Evolutionary conservation across 2,113 vertebrate genomes (phyloP).

Genomic region (Chelonoidis abingdonii): DNA sequence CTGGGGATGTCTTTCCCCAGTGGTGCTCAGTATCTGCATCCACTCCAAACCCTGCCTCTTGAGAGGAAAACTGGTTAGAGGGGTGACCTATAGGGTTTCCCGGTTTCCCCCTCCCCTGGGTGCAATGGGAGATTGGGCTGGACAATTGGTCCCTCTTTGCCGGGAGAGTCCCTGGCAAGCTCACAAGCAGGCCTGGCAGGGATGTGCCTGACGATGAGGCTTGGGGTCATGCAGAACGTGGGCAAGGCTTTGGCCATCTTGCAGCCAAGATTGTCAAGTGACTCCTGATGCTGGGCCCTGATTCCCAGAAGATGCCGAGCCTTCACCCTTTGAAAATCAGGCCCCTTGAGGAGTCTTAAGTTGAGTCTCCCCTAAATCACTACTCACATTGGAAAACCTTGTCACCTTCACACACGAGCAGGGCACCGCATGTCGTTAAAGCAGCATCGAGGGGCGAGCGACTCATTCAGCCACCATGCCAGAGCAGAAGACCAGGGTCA

Average conservation of each 20-base stretch:
- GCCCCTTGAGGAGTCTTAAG: neutral
- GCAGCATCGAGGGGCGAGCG: accelerated
- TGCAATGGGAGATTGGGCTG: neutral
- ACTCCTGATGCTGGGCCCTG: neutral
- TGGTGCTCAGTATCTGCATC: neutral
- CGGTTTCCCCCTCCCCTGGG: neutral
- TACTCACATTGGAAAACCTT: too few relatives aligned
- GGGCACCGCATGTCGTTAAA: neutral
- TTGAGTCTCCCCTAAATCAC: neutral
- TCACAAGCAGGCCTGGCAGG: neutral
- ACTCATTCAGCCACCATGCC: neutral
- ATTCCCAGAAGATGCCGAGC: neutral
- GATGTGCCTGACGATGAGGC: too few relatives aligned
- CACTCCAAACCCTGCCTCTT: neutral
- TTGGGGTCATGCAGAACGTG: too few relatives aligned
- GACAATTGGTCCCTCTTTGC: neutral
- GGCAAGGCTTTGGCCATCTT: too few relatives aligned
- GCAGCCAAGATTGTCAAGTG: too few relatives aligned
- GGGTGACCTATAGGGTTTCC: neutral
- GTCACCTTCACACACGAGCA: neutral
- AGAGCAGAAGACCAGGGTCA: neutral
- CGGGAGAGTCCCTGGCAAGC: neutral
- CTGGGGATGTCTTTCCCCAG: neutral
- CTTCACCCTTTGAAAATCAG: neutral
- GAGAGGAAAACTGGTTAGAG: too few relatives aligned